These are phyloP conservation scores for Saccostrea glomerata DNA, from an alignment of 1,140 invertebrate species.

Conservation along the genomic window DNA sequence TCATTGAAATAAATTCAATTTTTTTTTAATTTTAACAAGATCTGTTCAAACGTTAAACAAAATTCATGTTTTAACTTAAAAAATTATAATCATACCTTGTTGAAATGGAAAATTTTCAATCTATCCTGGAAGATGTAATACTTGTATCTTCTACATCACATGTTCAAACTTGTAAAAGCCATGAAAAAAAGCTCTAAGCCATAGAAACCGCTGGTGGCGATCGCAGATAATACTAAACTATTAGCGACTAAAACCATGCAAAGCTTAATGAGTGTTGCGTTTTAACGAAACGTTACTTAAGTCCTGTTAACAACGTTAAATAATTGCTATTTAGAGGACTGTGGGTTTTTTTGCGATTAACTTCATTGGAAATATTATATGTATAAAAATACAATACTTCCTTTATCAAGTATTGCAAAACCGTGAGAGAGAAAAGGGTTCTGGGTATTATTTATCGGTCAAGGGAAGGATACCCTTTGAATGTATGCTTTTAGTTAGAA, in stretches of 20 bases:
- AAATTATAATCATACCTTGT: not conserved
- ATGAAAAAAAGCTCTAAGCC: not conserved
- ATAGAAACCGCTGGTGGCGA: not conserved
- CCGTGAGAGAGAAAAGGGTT: not conserved
- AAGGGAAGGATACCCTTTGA: not conserved
- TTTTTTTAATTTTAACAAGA: not conserved
- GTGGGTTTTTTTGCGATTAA: not conserved
- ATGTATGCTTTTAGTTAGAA: no score
- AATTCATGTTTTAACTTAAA: not conserved
- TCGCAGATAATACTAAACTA: not conserved
- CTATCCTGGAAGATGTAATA: not conserved
- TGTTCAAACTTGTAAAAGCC: not conserved
- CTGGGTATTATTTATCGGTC: not conserved
- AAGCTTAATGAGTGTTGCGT: not conserved
- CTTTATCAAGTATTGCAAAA: not conserved
- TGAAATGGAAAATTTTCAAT: not conserved
- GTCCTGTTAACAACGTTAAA: not conserved
- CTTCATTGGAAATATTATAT: not conserved
- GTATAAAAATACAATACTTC: not conserved
- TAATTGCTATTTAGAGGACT: not conserved
- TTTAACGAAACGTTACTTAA: not conserved
- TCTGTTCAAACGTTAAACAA: no score
- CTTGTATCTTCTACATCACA: not conserved
- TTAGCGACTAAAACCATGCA: not conserved
- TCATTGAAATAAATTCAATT: not conserved